Conservation (phyloP, 2,113 vertebrate species). For the Chrysemys picta region DNA sequence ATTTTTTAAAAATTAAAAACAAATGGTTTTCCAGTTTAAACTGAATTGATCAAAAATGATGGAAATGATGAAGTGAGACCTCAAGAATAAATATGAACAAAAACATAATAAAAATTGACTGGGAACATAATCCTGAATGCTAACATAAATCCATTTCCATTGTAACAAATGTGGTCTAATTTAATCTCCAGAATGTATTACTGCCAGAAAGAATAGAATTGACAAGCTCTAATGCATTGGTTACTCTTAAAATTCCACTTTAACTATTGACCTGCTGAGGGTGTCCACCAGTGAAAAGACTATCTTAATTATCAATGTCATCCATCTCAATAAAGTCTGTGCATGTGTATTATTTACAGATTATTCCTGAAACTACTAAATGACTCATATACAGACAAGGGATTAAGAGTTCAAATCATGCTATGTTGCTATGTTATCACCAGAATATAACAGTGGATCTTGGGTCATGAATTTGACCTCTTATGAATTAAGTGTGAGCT, state of each 20-base stretch:
- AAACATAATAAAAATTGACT: conserved; percentile 70
- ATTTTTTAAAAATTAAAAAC: conserved; percentile 58
- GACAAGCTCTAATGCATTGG: conserved; percentile 67
- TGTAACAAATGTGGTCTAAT: conserved; percentile 79
- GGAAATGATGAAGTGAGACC: conserved; percentile 63
- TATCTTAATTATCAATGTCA: conserved; percentile 70
- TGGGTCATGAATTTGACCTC: conserved; percentile 32
- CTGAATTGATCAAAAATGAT: conserved; percentile 59
- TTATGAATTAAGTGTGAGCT: conserved; percentile 14
- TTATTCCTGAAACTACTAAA: conserved; percentile 52
- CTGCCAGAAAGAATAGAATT: conserved; percentile 77
- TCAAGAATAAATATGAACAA: conserved; percentile 64
- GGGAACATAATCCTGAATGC: conserved; percentile 68
- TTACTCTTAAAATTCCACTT: conserved; percentile 70
- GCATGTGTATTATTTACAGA: conserved; percentile 29
- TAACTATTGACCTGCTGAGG: conserved; percentile 65
- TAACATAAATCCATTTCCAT: conserved; percentile 71
- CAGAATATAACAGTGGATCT: not conserved
- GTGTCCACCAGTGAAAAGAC: conserved; percentile 54
- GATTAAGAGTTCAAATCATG: conserved; percentile 12
- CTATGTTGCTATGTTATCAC: conserved; percentile 30
- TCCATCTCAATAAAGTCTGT: conserved; percentile 56
- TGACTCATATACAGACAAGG: conserved; percentile 32
- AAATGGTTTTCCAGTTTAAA: conserved; percentile 64
- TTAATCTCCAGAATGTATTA: conserved; percentile 76